Percentiles rank a stretch among this genome's conserved stretches.
Evolutionary conservation across 2,888 invertebrate genomes (phyloP).

Genomic region (Coleophora deauratella): DNA sequence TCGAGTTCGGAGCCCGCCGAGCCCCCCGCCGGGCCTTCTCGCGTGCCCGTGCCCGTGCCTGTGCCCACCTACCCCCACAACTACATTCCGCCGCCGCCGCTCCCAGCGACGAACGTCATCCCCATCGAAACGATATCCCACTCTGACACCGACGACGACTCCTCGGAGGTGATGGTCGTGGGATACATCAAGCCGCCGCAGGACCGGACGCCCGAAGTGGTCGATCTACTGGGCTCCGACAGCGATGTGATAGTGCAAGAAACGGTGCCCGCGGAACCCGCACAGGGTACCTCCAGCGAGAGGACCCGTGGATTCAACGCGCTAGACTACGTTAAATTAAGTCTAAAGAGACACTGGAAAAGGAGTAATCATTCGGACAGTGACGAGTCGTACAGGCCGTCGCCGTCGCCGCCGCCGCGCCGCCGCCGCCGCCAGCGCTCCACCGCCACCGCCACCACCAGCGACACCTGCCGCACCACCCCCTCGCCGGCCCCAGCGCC

Average conservation of each 20-base stretch:
- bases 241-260: conserved; percentile 64
- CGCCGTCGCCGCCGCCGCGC: conserved; percentile 17
- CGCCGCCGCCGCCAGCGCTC: conserved; percentile 19
- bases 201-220: conserved; percentile 78
- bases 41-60: conserved; percentile 28
- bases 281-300: conserved; percentile 10
- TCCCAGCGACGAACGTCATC: conserved; percentile 31
- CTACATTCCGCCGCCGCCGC: conserved; percentile 35
- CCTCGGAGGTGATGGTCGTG: conserved; percentile 75
- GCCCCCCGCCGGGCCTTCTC: conserved; percentile 22
- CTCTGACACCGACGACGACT: conserved; percentile 63
- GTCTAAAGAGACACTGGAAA: conserved; percentile 29
- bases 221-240: conserved; percentile 74
- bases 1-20: conserved; percentile 40
- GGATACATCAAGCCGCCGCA: conserved; percentile 79
- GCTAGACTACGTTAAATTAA: conserved; percentile 33
- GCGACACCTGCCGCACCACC: conserved; percentile 8
- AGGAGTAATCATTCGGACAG: conserved; percentile 26
- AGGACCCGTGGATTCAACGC: conserved; percentile 15
- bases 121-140: conserved; percentile 65
- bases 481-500: conserved; percentile 9
- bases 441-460: conserved; percentile 5
- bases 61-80: conserved; percentile 39
- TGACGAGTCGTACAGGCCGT: conserved; percentile 28
- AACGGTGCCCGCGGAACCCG: conserved; percentile 23